Evolutionary conservation across 2,888 invertebrate species (phyloP), one percentile per base, ranked within the genome.

Genomic region (Lasioglossum oenotherae): DNA sequence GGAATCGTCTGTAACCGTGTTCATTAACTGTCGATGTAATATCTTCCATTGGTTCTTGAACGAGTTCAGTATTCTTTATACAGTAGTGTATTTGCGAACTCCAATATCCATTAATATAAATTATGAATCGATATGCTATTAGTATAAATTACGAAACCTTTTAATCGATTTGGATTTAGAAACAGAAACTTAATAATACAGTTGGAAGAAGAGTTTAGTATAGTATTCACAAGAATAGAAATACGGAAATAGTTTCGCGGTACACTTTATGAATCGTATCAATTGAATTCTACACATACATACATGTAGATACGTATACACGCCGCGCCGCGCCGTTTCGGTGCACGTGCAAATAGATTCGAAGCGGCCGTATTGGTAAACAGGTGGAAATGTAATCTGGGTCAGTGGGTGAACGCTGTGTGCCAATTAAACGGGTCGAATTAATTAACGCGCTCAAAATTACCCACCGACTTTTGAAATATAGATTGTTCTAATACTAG

Each of bases 381-480:
- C 67, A 74, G 72, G 64, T 76, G 67, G 75, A 73, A 86, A 67
- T 38, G 74, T 31, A 81, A 88, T 87, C 81, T 38, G 12, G 87
- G 86, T 86, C 71, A 82, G 60, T 78, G 46, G 80, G 72, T 78
- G 80, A 81, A 74, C 79, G 14, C 71, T 79, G 41, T 82, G 57
- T 78, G 74, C 72, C 74, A 79, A 79, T 81, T 79, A 85, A 85
- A 79, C 73, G 64, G 79, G 72, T 73, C 84, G 79, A 76, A 81
- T 86, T 86, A 85, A 81, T 85, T 81, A 86, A 79, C 78, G 78
- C 69, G 49, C 60, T 38, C 35, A 74, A 67, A 84, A 86, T 85
- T 81, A 76, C 76, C 57, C 67, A 49, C 67, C 57, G 72, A 74
- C 75, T 49, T 64, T 57, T 49, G 38, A 49, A 35, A 60, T 81